phyloP scores from a whole-genome alignment of 2,888 invertebrate species.

The Lissocephala sabroskyi region DNA sequence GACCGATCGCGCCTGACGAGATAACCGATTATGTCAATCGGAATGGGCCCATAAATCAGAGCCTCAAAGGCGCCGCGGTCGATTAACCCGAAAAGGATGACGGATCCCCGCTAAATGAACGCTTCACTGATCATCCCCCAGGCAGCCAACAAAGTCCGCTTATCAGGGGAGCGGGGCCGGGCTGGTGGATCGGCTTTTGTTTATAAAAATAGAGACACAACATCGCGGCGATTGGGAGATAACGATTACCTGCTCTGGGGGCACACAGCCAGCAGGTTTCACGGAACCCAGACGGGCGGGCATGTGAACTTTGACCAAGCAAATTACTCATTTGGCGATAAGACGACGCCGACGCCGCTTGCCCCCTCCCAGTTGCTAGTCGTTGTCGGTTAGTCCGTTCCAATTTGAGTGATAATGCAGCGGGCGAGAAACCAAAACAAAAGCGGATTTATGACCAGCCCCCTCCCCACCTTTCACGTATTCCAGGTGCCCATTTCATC shows the following conservation, averaged over 20 bases:
- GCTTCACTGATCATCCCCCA: conserved; percentile 24
- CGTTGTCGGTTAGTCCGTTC: no score
- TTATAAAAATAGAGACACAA: conserved; percentile 11
- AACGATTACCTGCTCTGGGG: conserved; percentile 39
- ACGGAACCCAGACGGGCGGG: conserved; percentile 41
- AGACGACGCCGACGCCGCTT: no score
- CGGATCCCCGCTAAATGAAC: conserved; percentile 4
- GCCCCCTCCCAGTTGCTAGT: no score
- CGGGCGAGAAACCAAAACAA: conserved; percentile 34
- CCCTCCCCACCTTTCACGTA: no score
- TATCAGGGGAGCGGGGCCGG: no score
- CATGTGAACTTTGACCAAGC: conserved; percentile 57
- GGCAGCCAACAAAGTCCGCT: no score
- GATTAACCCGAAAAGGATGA: conserved; percentile 49
- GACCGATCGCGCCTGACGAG: not conserved
- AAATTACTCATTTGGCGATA: conserved; percentile 55
- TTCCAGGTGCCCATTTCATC: conserved; percentile 75
- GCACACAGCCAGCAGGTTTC: conserved; percentile 23
- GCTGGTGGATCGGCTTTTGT: not conserved
- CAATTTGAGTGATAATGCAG: no score
- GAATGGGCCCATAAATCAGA: conserved; percentile 16
- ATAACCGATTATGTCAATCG: conserved; percentile 3
- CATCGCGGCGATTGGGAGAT: conserved; percentile 8
- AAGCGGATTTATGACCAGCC: no score
- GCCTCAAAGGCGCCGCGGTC: conserved; percentile 43